Evolutionary conservation across 2,888 invertebrate genomes (phyloP), one percentile per base, ranked within the genome.

Genomic region (Hypena proboscidalis): DNA sequence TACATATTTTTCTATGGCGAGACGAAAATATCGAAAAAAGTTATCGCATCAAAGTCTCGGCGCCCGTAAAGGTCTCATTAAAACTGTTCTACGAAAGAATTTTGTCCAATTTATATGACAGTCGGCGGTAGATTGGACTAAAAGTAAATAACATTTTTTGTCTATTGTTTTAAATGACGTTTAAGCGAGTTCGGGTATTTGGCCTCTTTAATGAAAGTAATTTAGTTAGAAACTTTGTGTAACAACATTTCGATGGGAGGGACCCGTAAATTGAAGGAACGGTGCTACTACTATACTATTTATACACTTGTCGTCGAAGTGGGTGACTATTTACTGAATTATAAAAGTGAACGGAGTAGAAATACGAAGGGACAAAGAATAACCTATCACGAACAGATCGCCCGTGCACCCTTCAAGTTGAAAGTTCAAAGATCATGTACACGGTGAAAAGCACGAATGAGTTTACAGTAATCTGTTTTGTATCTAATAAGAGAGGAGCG

Each of bases 21-120:
- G 80, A 80, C 78, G 49, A 83, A 85, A 87, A 85, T 85, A 85
- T 85, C 80, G 82, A 85, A 89, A 86, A 85, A 90, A 88, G 85
- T 88, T 88, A 85, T 85, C 83, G 84, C 83, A 86, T 86, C 87
- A 86, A 86, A 87, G 85, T 85, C 81, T 74, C 76, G 64, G 73
- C 74, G 78, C 70, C 76, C 76, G 80, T 81, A 79, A 83, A 89
- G 86, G 83, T 83, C 87, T 89, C 89, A 89, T 90, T 89, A 90
- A 88, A 89, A 86, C 80, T 83, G 83, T 85, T 87, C 85, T 83
- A 83, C 80, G 79, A 80, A 81, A 75, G 83, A 84, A 88, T 86
- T 84, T 80, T 67, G 59, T 80, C 77, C 85, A 88, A 85, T 90
- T 87, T 89, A 84, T 83, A 79, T 83, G 83, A 77, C 76, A 81